Evolutionary conservation across 2,888 invertebrate genomes (phyloP).

Genomic region (Cataglyphis livida): DNA sequence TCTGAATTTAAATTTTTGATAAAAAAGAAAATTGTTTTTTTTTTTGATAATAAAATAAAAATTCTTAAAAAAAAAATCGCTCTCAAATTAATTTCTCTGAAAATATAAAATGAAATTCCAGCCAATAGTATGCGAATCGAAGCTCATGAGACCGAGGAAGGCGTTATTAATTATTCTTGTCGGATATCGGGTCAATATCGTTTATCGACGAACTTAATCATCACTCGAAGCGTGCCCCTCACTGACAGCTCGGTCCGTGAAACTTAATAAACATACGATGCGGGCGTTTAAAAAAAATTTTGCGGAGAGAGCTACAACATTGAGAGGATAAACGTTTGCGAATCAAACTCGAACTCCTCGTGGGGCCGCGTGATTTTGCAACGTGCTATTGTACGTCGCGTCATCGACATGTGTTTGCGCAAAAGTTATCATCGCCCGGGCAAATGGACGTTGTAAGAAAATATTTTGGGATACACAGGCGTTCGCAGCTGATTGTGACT

Average conservation of each 20-base stretch:
- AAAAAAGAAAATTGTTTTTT: background rate
- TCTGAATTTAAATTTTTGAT: background rate
- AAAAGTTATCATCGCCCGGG: constrained; percentile 21
- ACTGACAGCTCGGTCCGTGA: constrained; percentile 44
- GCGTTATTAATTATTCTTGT: constrained; percentile 60
- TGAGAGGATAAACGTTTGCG: constrained; percentile 21
- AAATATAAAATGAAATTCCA: background rate
- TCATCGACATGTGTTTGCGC: constrained; percentile 32
- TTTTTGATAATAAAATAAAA: background rate
- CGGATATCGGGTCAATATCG: constrained; percentile 54
- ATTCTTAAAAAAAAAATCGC: background rate
- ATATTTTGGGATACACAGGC: constrained; percentile 39
- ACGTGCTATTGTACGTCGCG: background rate
- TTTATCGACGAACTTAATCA: constrained; percentile 59
- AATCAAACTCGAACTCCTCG: background rate
- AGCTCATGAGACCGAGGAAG: constrained; percentile 5
- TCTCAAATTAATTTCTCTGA: background rate
- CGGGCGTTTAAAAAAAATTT: constrained; percentile 33
- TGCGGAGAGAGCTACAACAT: constrained; percentile 6
- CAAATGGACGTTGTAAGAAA: constrained; percentile 13
- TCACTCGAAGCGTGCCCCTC: constrained; percentile 6
- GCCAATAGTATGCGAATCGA: background rate
- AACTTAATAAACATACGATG: constrained; percentile 30
- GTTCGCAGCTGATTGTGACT: background rate
- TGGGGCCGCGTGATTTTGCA: background rate